Evolutionary conservation across 2,797 vertebrate genomes (phyloP).

Genomic region (Macrochelys suwanniensis): DNA sequence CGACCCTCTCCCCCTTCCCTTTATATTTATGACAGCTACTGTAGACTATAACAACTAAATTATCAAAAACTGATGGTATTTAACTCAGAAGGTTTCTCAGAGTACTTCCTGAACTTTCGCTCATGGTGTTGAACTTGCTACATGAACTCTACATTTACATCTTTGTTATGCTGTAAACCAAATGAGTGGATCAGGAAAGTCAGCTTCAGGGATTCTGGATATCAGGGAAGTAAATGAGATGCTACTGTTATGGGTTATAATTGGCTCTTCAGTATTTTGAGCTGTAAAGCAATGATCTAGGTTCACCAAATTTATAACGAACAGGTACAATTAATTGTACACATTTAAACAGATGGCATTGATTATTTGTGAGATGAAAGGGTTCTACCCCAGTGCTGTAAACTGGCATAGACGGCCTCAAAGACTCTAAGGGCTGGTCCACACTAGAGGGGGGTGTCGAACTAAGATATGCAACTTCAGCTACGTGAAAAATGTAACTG

Average conservation of each 20-base stretch:
- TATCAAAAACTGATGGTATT: background rate
- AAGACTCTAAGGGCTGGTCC: background rate
- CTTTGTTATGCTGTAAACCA: background rate
- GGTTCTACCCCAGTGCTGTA: background rate
- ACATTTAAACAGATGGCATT: background rate
- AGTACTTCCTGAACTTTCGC: background rate
- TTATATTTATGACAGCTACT: background rate
- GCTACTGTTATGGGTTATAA: background rate
- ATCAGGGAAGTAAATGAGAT: background rate
- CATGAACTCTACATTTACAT: accelerated
- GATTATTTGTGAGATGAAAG: background rate
- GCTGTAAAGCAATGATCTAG: background rate
- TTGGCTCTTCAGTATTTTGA: background rate
- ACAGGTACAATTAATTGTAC: background rate
- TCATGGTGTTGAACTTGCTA: background rate
- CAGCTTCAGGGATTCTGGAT: background rate
- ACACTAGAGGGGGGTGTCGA: too few species aligned
- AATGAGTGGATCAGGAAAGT: slow-evolving; percentile 15
- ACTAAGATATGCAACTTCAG: too few species aligned
- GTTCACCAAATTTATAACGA: background rate
- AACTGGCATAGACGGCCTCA: background rate
- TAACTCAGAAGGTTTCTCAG: background rate
- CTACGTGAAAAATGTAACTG: too few species aligned
- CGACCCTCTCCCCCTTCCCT: too few species aligned
- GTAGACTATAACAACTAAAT: background rate